These are phyloP conservation scores for Forficula auricularia DNA, from an alignment of 1,140 invertebrate genomes.

Conservation along the genomic window DNA sequence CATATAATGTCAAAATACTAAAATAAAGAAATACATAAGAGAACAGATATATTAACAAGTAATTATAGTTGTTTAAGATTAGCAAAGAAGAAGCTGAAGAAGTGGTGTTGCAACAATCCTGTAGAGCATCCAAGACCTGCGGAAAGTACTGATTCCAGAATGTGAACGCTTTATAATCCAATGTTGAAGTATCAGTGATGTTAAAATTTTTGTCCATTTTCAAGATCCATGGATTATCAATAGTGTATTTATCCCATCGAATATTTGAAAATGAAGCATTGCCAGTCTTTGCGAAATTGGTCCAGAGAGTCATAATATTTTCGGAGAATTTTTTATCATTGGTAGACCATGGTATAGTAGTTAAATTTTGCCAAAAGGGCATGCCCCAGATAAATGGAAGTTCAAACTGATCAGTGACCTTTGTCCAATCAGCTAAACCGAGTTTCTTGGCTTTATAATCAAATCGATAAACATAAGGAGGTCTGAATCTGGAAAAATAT, in stretches of 20 bases:
- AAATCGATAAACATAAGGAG: constrained; percentile 52
- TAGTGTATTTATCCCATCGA: constrained; percentile 50
- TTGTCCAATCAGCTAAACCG: constrained; percentile 49
- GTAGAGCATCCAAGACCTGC: constrained; percentile 27
- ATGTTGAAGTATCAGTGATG: constrained; percentile 40
- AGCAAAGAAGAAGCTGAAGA: not conserved
- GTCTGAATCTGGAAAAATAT: constrained; percentile 35
- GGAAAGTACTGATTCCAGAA: constrained; percentile 73
- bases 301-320: constrained; percentile 55
- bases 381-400: constrained; percentile 60
- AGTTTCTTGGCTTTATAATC: constrained; percentile 49
- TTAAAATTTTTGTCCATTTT: constrained; percentile 55
- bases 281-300: constrained; percentile 49
- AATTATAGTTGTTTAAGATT: not conserved
- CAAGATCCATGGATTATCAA: constrained; percentile 40
- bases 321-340: constrained; percentile 58
- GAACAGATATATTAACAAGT: not conserved
- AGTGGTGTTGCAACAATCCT: constrained; percentile 6
- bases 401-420: constrained; percentile 60
- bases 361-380: constrained; percentile 39
- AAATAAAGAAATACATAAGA: not conserved
- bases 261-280: constrained; percentile 43
- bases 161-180: constrained; percentile 54
- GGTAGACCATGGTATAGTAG: constrained; percentile 40
- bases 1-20: too few species aligned